Conservation (phyloP, 1,140 invertebrate genomes). For the Homarus americanus region DNA sequence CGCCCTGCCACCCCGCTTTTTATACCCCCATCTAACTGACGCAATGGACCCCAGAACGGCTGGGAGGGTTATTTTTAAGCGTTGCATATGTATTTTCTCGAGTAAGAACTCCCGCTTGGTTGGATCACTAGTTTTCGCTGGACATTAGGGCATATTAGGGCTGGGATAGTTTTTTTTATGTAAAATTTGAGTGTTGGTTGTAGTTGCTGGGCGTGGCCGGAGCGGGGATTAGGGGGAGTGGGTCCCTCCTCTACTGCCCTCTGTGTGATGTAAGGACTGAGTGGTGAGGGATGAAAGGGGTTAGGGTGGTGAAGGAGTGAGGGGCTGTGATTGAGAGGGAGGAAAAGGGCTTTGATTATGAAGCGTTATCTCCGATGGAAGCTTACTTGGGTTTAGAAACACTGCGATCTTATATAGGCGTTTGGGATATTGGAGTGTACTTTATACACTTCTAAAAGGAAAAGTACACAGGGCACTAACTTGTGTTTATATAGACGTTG, state of each 20-base stretch:
- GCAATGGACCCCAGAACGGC: slow-evolving; percentile 5
- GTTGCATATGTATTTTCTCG: background rate
- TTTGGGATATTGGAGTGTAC: too few relatives aligned
- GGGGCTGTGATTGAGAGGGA: too few relatives aligned
- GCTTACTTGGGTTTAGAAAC: too few relatives aligned
- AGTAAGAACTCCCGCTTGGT: background rate
- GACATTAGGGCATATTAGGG: too few relatives aligned
- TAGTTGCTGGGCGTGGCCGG: slow-evolving; percentile 27
- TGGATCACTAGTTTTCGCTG: background rate
- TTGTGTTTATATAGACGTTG: too few relatives aligned
- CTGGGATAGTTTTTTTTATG: background rate
- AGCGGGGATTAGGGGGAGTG: background rate
- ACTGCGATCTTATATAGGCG: too few relatives aligned
- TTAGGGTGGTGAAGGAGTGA: background rate
- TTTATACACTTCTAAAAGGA: too few relatives aligned
- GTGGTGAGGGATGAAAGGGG: too few relatives aligned
- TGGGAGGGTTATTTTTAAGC: background rate
- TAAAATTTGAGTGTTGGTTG: background rate
- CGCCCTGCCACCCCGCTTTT: slow-evolving; percentile 15
- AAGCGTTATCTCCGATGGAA: too few relatives aligned
- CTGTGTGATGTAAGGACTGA: background rate
- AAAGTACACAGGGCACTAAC: too few relatives aligned
- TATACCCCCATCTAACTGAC: slow-evolving; percentile 6
- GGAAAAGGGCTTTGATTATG: too few relatives aligned
- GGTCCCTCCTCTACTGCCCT: background rate